Base-by-base conservation (phyloP, 2,888 invertebrate genomes). In the Arge pagana region DNA sequence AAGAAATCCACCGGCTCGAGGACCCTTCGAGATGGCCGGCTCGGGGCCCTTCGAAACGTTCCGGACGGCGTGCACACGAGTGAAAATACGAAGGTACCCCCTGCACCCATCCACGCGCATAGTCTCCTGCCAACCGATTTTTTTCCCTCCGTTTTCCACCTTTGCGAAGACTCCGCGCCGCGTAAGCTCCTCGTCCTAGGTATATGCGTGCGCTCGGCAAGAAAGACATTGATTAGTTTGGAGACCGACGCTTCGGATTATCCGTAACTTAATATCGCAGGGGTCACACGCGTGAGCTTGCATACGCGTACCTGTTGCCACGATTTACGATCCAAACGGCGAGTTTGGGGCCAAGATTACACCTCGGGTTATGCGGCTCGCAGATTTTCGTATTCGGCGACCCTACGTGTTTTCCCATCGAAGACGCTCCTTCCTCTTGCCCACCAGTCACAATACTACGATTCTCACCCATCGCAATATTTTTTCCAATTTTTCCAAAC, bases 141-240 rank as follows among this genome's bases (percentile, higher is more conserved):
- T 26, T 4, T 16, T 10, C 26, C 5, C 40, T 42, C 31, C 18
- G 8, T 19, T 40, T 40, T 33, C 15, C 11, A 11, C 15, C n/a
- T 4, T 7, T 6, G 13, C n/a, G 15, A 33, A 33, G 2, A 2
- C 28, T n/a, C 28, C 28, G n/a, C n/a, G n/a, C n/a, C n/a, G n/a
- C n/a, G n/a, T n/a, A n/a, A n/a, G n/a, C n/a, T n/a, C 28, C 28
- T 10, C 10, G 28, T 3, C 28, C 11, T 18, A 13, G 16, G 35
- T 18, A 35, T 18, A 35, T n/a, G n/a, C n/a, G n/a, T n/a, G n/a
- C 37, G 15, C 13, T 31, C 30, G 13, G 31, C 26, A 42, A 42
- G 42, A 45, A 45, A 23, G 15, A 31, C 45, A 45, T 45, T 45
- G 35, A 45, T 45, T 45, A 45, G 33, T 35, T 28, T 16, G 13